Conservation (phyloP, 2,797 vertebrate genomes). For the Mormyrus proboscirostris region DNA sequence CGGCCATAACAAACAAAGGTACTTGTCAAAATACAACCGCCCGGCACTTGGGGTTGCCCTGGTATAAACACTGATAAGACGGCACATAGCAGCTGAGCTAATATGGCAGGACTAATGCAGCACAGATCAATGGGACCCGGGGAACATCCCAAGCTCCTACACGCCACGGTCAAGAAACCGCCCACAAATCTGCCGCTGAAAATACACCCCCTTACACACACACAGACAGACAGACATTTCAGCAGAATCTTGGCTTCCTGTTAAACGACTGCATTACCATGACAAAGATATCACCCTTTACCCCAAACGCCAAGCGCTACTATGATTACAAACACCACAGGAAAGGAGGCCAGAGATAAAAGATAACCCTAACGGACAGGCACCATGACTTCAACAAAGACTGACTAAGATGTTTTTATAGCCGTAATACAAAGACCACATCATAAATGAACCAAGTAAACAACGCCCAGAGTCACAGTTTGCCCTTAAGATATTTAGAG, state of each 20-base stretch:
- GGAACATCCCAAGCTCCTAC: not conserved
- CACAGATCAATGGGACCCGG: not conserved
- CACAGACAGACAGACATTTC: not conserved
- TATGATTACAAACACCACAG: not conserved
- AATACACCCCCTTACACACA: not conserved
- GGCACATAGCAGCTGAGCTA: not conserved
- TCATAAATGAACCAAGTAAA: not conserved
- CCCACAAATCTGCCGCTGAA: not conserved
- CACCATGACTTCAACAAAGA: not conserved
- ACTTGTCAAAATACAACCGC: constrained; percentile 15
- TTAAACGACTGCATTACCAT: not conserved
- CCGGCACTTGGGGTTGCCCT: not conserved
- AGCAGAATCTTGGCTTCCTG: not conserved
- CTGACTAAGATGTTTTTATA: not conserved
- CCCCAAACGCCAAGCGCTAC: not conserved
- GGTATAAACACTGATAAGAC: constrained; percentile 10
- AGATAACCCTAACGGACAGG: not conserved
- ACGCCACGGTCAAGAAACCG: not conserved
- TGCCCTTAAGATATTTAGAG: not conserved
- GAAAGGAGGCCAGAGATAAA: constrained; percentile 16
- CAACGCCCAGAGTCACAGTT: not conserved
- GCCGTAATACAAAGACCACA: not conserved
- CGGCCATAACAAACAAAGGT: constrained; percentile 19
- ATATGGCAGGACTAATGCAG: not conserved
- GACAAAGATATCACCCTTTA: constrained; percentile 16